Percentiles rank a stretch among this genome's conserved stretches.
phyloP scores from a whole-genome alignment of 1,140 invertebrate species.

The Zaprionus africanus region DNA sequence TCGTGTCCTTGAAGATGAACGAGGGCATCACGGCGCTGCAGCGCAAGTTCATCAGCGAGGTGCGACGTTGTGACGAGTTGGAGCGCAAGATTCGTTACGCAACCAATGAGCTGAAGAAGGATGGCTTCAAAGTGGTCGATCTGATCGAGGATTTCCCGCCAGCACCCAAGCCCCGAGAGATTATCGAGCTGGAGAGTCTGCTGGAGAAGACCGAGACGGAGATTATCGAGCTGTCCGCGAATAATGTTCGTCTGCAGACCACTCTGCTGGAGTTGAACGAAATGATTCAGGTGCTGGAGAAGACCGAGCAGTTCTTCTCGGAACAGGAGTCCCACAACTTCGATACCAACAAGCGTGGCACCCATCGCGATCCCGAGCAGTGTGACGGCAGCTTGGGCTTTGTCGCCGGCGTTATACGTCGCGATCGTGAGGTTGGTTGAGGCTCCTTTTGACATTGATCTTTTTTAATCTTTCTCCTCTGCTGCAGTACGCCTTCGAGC shows the following conservation, averaged over 20 bases:
- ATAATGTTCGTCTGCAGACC: conserved; percentile 96
- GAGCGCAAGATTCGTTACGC: conserved; percentile 93
- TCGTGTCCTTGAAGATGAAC: conserved; percentile 87
- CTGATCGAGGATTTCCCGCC: conserved; percentile 91
- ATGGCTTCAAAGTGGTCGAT: conserved; percentile 90
- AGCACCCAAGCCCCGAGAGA: conserved; percentile 97
- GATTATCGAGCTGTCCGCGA: conserved; percentile 95
- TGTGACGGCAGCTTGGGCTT: conserved; percentile 89
- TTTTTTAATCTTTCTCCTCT: background rate
- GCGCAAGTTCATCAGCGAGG: conserved; percentile 93
- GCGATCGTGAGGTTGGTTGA: conserved; percentile 87
- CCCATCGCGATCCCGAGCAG: conserved; percentile 90
- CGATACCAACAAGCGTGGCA: conserved; percentile 85
- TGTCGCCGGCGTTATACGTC: conserved; percentile 92
- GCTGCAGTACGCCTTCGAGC: conserved; percentile 94
- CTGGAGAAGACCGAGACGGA: conserved; percentile 97
- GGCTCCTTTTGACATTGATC: background rate
- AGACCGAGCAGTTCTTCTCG: conserved; percentile 89
- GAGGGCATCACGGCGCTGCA: conserved; percentile 92
- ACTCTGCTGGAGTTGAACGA: conserved; percentile 97
- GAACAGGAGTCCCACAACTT: conserved; percentile 74
- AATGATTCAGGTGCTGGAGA: conserved; percentile 95
- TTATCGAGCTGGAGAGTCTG: conserved; percentile 92
- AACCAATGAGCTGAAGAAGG: conserved; percentile 94
- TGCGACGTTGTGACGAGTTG: conserved; percentile 93